Base-by-base conservation (phyloP, 2,113 vertebrate genomes). In the Mustela lutreola region DNA sequence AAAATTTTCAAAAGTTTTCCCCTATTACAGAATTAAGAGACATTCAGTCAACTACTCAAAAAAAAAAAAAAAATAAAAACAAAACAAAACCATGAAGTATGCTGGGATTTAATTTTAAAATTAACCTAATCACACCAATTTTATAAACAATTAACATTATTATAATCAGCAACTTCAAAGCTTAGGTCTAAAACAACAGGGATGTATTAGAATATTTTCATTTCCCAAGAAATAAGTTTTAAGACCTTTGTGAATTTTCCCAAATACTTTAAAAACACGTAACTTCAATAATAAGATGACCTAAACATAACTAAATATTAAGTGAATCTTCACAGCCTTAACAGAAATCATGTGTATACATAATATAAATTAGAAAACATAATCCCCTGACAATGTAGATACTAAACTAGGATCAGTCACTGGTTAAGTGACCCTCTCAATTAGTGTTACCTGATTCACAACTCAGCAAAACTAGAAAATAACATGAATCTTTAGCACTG, bases 381-480 rank as follows among this genome's bases (percentile, higher is more conserved):
- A 45, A 70, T 6, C 75, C 18, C 45, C 36, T 26, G 58, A 50
- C 28, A 62, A 18, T 42, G 19, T 67, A 36, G 5, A 70, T n/a
- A 62, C 24, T 90, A 39, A 94, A 56, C 12, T 1, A 75, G 42
- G 85, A 67, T 28, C 3, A 76, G 12, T 87, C n/a, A 36, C 39
- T 48, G 50, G 18, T 39, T 65, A 88, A 33, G 58, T 7, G 50
- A 96, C 15, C 26, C 70, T 93, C 19, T 75, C 12, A 81, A 24
- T 15, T 7, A 78, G 21, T 15, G 48, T 42, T 78, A n/a, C 2
- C 58, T 82, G n/a, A 81, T 33, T 84, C 58, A 71, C 4, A 15
- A 22, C 53, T 92, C 50, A 91, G 58, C 36, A 96, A 76, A 92
- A 80, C 82, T 31, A 95, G 85, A 97, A 92, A 78, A 42, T 67